Evolutionary conservation across 1,140 invertebrate genomes (phyloP).

Genomic region (Hyphantria cunea): DNA sequence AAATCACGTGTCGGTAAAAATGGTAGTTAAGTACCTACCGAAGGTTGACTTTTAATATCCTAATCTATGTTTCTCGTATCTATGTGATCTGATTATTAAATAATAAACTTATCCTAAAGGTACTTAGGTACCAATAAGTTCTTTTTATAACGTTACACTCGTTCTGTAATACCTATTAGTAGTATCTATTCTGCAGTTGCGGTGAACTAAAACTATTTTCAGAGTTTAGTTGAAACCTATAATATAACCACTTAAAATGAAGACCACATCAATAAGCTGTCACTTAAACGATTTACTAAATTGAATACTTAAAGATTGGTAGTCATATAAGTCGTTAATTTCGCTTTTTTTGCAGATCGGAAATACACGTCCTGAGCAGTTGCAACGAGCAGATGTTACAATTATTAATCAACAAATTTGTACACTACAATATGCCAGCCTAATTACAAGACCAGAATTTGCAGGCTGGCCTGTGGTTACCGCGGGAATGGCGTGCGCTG

Average conservation of each 20-base stretch:
- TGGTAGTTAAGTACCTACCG: too few species aligned
- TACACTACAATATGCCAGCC: conserved; percentile 52
- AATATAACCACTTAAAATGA: background rate
- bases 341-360: background rate
- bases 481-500: conserved; percentile 58
- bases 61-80: too few species aligned
- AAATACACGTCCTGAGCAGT: background rate
- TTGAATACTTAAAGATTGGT: background rate
- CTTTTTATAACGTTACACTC: too few species aligned
- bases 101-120: too few species aligned
- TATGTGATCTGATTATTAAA: too few species aligned
- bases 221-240: background rate
- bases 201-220: background rate
- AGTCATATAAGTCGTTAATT: background rate
- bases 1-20: too few species aligned
- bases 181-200: too few species aligned
- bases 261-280: background rate
- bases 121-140: too few species aligned
- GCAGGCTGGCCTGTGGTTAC: conserved; percentile 49
- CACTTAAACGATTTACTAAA: background rate
- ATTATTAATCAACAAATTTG: conserved; percentile 70
- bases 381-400: conserved; percentile 62
- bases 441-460: conserved; percentile 39
- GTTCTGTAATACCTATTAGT: too few species aligned
- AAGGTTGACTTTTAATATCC: too few species aligned